Base-by-base conservation (phyloP, 2,888 invertebrate genomes). In the Acronicta alni region DNA sequence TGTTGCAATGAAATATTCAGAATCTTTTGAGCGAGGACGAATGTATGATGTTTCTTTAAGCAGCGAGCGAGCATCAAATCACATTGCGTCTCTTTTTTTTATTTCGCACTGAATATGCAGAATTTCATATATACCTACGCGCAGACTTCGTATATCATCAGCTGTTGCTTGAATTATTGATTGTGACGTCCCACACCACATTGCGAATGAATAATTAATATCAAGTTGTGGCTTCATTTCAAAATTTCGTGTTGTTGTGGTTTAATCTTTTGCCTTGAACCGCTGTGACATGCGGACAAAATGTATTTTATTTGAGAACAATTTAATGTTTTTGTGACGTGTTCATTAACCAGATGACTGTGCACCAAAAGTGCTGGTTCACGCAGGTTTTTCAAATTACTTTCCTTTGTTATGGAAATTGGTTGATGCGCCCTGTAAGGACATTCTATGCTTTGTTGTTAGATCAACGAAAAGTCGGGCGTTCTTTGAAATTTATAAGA, bases 351-450 rank as follows among this genome's bases (percentile, higher is more conserved):
- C 65, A 59, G 69, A 82, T 85, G 82, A 83, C 80, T 70, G 61
- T 66, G 81, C 77, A 61, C 60, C 71, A 81, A 82, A 82, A 79
- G 49, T 65, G 80, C 75, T 75, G 74, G 75, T 60, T 80, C 81
- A 82, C 64, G 63, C 73, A 71, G 70, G 80, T 80, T 86, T 88
- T 82, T 75, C 70, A 82, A 85, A 86, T 87, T 85, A 82, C 81
- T 78, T 80, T 80, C 78, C 70, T 84, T 89, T 89, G 86, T 88
- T 81, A 79, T 76, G 80, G 71, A 81, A 85, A 86, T 84, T 82
- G 81, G 78, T 75, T 66, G 78, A 74, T 79, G 72, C 74, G 74
- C 56, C 56, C 72, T 68, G 69, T 60, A 44, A 66, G 63, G 69
- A 69, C 66, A 60, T 75, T 57, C 62, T 53, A 63, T 56, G 67